A percentile compares a stretch with the other conserved stretches of the same genome.
Conservation (phyloP, 2,888 invertebrate genomes). For the Xanthorhoe designata region DNA sequence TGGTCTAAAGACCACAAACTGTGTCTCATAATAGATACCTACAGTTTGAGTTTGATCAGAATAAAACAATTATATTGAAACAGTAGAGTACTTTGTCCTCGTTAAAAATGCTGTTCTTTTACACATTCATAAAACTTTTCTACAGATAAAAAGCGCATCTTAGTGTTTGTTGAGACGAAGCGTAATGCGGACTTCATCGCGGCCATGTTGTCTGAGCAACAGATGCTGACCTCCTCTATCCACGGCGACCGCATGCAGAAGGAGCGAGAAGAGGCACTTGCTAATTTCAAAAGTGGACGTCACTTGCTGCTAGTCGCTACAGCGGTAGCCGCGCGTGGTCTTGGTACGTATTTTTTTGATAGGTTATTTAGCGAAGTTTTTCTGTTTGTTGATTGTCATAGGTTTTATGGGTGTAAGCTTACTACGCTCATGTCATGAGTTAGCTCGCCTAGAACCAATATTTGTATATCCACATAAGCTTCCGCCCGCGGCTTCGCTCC, state of each 20-base stretch:
- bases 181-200: constrained; percentile 96
- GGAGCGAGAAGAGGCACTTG: constrained; percentile 97
- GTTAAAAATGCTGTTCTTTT: not conserved
- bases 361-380: too few relatives aligned
- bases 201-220: constrained; percentile 90
- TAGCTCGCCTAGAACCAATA: too few relatives aligned
- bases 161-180: constrained; percentile 97
- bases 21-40: too few relatives aligned
- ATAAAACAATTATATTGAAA: too few relatives aligned
- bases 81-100: too few relatives aligned
- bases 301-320: constrained; percentile 96
- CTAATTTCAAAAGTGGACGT: constrained; percentile 92
- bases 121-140: not conserved
- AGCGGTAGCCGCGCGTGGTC: constrained; percentile 96
- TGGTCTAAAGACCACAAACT: too few relatives aligned
- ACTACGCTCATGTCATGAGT: too few relatives aligned
- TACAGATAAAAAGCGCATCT: constrained; percentile 81
- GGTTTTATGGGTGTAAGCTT: too few relatives aligned
- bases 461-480: too few relatives aligned
- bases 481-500: too few relatives aligned
- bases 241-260: constrained; percentile 98
- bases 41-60: too few relatives aligned
- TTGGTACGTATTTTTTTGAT: constrained; percentile 81
- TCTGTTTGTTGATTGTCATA: too few relatives aligned
- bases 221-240: constrained; percentile 97